These are phyloP conservation scores for Diachrysia chrysitis DNA, from an alignment of 2,888 invertebrate genomes.

Conservation along the genomic window DNA sequence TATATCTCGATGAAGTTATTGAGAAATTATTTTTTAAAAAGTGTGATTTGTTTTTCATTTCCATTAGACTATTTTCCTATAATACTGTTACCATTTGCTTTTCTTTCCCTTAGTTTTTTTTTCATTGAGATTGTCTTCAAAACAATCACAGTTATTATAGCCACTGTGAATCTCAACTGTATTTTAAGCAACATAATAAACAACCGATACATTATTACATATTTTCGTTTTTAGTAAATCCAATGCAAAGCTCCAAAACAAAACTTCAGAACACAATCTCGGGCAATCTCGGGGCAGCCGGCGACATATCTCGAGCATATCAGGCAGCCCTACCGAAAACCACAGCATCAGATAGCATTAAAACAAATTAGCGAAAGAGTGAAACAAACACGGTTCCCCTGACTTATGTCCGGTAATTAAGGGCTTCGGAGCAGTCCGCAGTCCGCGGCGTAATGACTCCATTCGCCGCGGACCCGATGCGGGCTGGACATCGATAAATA, in stretches of 20 bases:
- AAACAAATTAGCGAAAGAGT: constrained; percentile 78
- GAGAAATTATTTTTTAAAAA: too few species aligned
- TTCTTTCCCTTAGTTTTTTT: too few species aligned
- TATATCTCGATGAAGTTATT: too few species aligned
- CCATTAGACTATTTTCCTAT: too few species aligned
- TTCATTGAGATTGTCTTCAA: too few species aligned
- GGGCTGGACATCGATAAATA: constrained; percentile 48
- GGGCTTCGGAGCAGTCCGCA: constrained; percentile 62
- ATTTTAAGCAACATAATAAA: too few species aligned
- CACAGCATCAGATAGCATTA: constrained; percentile 76
- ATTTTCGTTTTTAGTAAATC: neutral
- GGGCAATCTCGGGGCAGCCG: neutral
- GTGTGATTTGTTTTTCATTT: too few species aligned
- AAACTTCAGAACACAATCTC: neutral
- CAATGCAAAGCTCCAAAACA: neutral
- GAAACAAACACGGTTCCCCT: constrained; percentile 76
- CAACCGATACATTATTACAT: too few species aligned
- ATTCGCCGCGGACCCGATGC: constrained; percentile 35
- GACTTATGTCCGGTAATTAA: constrained; percentile 86
- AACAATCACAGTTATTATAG: too few species aligned
- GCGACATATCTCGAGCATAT: neutral
- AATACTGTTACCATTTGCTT: too few species aligned
- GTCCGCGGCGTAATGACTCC: constrained; percentile 54
- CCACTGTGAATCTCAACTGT: too few species aligned
- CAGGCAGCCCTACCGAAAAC: constrained; percentile 47